Conservation (phyloP, 2,888 invertebrate genomes). For the Trichopria drosophilae region DNA sequence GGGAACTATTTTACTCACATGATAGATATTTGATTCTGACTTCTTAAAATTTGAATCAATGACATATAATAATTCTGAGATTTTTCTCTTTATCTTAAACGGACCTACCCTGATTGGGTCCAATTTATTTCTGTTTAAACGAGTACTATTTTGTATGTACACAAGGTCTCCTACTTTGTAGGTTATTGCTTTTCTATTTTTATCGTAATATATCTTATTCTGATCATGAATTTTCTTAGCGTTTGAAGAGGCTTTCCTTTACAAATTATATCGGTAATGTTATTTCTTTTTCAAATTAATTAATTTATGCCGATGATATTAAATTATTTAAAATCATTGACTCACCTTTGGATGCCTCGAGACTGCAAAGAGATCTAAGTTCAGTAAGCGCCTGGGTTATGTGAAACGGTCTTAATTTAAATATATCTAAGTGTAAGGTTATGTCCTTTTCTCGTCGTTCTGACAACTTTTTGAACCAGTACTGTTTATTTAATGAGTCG, state of each 20-base stretch:
- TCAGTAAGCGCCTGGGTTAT: no score
- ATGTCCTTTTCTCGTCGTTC: no score
- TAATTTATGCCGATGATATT: no score
- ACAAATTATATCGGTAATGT: no score
- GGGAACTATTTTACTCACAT: constrained; percentile 31
- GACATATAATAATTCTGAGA: constrained; percentile 26
- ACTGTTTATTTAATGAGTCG: no score
- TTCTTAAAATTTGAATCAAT: constrained; percentile 27
- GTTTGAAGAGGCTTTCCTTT: constrained; percentile 33
- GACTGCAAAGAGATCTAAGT: no score
- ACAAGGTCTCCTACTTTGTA: constrained; percentile 29
- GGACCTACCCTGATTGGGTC: constrained; percentile 24
- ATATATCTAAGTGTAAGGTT: no score
- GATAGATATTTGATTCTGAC: constrained; percentile 32
- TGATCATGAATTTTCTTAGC: constrained; percentile 22
- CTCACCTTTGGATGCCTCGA: no score
- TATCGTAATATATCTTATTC: constrained; percentile 30
- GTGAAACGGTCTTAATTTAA: no score
- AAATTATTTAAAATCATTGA: no score
- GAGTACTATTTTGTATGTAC: constrained; percentile 28
- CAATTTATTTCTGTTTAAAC: constrained; percentile 30
- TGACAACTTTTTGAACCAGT: no score
- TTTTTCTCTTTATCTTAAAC: constrained; percentile 27
- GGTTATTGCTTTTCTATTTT: constrained; percentile 10
- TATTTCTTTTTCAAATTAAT: no score